Evolutionary conservation across 2,888 invertebrate species (phyloP), one percentile per base, ranked within the genome.

Genomic region (Xestia c-nigrum): DNA sequence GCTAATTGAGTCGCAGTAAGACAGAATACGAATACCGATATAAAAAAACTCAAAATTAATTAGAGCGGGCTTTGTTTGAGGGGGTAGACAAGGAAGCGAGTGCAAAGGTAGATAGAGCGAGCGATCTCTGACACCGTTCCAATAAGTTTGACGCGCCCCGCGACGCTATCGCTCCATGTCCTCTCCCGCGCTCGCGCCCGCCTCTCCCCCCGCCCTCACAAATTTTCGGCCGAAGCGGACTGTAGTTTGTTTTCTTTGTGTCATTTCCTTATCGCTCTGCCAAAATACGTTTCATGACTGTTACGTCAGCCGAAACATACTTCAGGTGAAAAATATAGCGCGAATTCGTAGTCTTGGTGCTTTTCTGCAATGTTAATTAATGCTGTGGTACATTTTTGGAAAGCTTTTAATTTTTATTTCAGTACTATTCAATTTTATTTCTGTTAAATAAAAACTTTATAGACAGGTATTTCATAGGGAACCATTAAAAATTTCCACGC

Each of bases 191-290:
- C 80, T 87, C 89, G 88, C 90, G 86, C 78, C 87, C 88, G 81
- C 87, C 72, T 80, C 85, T 87, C 86, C 78, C 83, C 89, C 87
- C 88, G 89, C 91, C 91, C 91, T 93, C 93, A 94, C 95, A 95
- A 95, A 95, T 95, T 95, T 94, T 95, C 95, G 93, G 91, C 94
- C 93, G 92, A 90, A 91, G 89, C 94, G 93, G 93, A 94, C 95
- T 94, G 94, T 95, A 96, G 95, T 96, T 96, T 96, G 95, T 96
- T 97, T 96, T 96, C 96, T 96, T 95, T 94, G 95, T 96, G 95
- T 95, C 96, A 96, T 97, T 96, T 97, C 95, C 96, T 97, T 97
- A 97, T 97, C 96, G 95, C 92, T 92, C 93, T 96, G 96, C 96
- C 96, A 96, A 97, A 96, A 97, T 96, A 96, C 95, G 94, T 95